A percentile compares a stretch with the other conserved stretches of the same genome.
Evolutionary conservation across 2,888 invertebrate genomes (phyloP).

Genomic region (Frankliniella intonsa): DNA sequence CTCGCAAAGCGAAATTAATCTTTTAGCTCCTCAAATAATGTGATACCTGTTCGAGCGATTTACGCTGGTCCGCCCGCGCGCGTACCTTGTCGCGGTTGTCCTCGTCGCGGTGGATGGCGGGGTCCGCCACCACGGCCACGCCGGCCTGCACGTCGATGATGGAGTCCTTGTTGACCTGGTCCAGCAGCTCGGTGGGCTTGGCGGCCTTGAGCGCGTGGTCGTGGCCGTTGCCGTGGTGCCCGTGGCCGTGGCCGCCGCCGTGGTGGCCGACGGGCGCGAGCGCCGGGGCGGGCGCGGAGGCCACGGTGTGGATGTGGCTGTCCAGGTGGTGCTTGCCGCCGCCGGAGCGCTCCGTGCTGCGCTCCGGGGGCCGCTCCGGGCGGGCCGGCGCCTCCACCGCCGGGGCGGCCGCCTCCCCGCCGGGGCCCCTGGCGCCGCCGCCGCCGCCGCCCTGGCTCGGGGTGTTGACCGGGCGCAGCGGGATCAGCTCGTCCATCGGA

Average conservation of each 20-base stretch:
- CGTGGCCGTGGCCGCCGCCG: neutral
- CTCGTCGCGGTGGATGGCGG: constrained; percentile 16
- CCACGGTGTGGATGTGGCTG: constrained; percentile 19
- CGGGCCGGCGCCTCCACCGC: neutral
- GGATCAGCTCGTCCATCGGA: constrained; percentile 15
- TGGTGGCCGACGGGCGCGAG: neutral
- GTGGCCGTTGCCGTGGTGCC: neutral
- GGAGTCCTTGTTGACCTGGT: constrained; percentile 22
- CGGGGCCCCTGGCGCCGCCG: neutral
- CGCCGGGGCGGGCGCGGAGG: neutral
- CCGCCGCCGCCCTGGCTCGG: constrained; percentile 8
- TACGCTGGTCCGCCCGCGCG: too few species aligned
- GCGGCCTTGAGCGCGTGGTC: constrained; percentile 24
- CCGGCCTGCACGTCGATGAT: constrained; percentile 14
- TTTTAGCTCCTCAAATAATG: too few species aligned
- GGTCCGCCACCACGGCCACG: constrained; percentile 6
- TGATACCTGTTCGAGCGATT: too few species aligned
- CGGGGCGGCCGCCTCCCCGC: neutral
- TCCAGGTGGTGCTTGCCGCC: constrained; percentile 17
- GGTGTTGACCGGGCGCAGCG: constrained; percentile 9
- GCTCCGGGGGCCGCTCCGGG: neutral
- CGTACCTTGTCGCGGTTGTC: neutral
- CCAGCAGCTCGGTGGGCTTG: constrained; percentile 8
- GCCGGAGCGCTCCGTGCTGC: neutral
- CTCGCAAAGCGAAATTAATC: too few species aligned